A percentile compares a stretch with the other conserved stretches of the same genome.
phyloP scores from a whole-genome alignment of 1,140 invertebrate genomes.

The Trachymyrmex septentrionalis region DNA sequence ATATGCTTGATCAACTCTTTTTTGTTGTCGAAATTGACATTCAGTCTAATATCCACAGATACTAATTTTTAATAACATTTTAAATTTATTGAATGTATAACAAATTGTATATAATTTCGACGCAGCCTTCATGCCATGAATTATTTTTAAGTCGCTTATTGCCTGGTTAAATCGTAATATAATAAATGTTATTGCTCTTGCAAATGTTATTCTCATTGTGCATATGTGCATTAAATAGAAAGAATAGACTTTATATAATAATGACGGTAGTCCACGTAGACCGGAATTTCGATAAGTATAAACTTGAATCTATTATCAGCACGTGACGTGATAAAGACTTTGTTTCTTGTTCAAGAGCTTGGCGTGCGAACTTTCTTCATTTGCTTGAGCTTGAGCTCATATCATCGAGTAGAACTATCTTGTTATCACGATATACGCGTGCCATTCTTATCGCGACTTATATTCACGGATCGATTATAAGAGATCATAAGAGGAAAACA shows the following conservation, averaged over 20 bases:
- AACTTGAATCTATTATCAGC: conserved; percentile 39
- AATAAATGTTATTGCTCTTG: not conserved
- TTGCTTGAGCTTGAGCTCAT: not conserved
- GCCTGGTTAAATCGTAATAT: not conserved
- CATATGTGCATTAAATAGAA: not conserved
- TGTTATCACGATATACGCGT: not conserved
- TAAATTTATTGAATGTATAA: not conserved
- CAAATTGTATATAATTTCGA: not conserved
- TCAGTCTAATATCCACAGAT: not conserved
- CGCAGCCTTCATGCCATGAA: not conserved
- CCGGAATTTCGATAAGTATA: not conserved
- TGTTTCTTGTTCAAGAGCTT: not conserved
- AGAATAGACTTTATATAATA: not conserved
- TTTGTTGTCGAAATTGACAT: not conserved
- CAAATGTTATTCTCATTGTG: not conserved
- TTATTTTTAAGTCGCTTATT: conserved; percentile 1
- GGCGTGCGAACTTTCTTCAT: not conserved
- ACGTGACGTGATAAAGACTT: conserved; percentile 28
- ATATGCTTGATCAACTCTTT: conserved; percentile 25
- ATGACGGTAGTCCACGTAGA: not conserved
- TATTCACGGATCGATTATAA: not conserved
- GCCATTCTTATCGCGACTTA: not conserved
- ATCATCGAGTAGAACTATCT: conserved; percentile 10
- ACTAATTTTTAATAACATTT: not conserved
- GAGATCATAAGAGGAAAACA: not conserved